Evolutionary conservation across 2,113 vertebrate genomes (phyloP), one percentile per base, ranked within the genome.

Genomic region (Synodontis membranacea): DNA sequence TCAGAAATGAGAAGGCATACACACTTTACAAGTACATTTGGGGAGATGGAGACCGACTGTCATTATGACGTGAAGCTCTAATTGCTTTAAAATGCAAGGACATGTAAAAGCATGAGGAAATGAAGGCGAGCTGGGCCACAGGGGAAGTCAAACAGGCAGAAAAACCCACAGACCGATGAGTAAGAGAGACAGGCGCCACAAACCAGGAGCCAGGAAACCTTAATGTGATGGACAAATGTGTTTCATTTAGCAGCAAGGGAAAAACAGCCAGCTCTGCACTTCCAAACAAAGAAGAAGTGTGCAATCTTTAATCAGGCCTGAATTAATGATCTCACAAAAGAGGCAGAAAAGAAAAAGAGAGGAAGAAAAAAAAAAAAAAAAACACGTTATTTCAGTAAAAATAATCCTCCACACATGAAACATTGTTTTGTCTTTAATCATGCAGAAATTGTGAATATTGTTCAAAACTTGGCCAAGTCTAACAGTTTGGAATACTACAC

Each of bases 21-120:
- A 85, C 54, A 78, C 86, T 84, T 84, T 75, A 87, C 78, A 92
- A 85, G 76, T 56, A 50, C 91, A 92, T 93, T 91, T 88, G 90
- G 76, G 85, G 87, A 89, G 88, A 92, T 89, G 64, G 88, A 92
- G 90, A 89, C 90, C 89, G 92, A 91, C 89, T 92, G 92, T 93
- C 91, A 92, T 87, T 85, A 88, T 93, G 91, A 93, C 88, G 87
- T 88, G 80, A 89, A 88, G 72, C 84, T 79, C 85, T 91, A 92
- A 93, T 92, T 94, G 92, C 90, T 90, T 91, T 93, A 89, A 84
- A 93, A 92, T 91, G 92, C 86, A 86, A 89, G 79, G 88, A 76
- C 84, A 90, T 90, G 90, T 84, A 91, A 91, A 92, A 89, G 84
- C 80, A 17, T 60, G 54, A 66, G 70, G 66, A 85, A 58, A 80